phyloP scores from a whole-genome alignment of 2,888 invertebrate species.

The Drosophila siamana region DNA sequence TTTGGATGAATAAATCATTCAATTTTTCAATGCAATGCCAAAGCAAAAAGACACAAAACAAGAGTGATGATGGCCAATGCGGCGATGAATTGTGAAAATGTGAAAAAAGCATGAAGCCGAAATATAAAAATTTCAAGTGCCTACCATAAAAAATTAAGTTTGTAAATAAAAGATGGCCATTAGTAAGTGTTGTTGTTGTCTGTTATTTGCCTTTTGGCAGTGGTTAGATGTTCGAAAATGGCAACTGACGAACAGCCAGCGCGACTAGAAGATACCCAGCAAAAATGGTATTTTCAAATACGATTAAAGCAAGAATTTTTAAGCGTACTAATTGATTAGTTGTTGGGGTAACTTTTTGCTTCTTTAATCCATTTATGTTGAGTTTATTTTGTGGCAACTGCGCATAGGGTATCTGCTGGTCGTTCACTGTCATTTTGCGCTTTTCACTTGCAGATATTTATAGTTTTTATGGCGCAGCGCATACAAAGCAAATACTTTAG shows the following conservation, averaged over 20 bases:
- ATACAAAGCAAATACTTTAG: slow-evolving; percentile 5
- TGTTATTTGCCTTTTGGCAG: neutral
- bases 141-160: slow-evolving; percentile 31
- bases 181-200: slow-evolving; percentile 1
- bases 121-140: slow-evolving; percentile 47
- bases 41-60: slow-evolving; percentile 9
- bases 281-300: too few species aligned
- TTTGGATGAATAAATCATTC: too few species aligned
- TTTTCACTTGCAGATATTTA: neutral
- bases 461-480: too few species aligned
- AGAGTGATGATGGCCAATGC: too few species aligned
- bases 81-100: slow-evolving; percentile 6
- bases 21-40: slow-evolving; percentile 23
- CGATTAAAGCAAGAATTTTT: too few species aligned
- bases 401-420: neutral
- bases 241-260: slow-evolving; percentile 4
- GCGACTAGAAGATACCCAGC: too few species aligned
- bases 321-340: too few species aligned
- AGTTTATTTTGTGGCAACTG: too few species aligned
- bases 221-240: slow-evolving; percentile 2
- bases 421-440: neutral
- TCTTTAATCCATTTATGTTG: too few species aligned
- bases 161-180: slow-evolving; percentile 29
- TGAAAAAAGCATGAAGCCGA: slow-evolving; percentile 35
- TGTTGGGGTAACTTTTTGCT: too few species aligned